Percentiles rank a stretch among this genome's conserved stretches.
Conservation (phyloP, 2,113 vertebrate genomes). For the Engystomops pustulosus region DNA sequence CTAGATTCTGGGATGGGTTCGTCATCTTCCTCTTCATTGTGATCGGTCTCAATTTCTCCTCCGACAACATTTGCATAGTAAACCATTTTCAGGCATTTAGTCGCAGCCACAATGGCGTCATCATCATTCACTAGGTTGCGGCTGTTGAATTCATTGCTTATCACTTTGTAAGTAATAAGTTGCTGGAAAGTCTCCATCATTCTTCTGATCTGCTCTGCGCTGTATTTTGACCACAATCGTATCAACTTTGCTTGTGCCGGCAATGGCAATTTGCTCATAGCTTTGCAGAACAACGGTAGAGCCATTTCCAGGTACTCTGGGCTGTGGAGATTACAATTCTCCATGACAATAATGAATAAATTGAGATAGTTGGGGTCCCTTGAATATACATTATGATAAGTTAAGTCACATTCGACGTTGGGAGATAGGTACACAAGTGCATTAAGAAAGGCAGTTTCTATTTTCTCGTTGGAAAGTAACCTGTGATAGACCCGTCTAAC, state of each 20-base stretch:
- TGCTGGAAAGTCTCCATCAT: constrained; percentile 99
- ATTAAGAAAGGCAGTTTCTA: constrained; percentile 93
- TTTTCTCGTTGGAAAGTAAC: constrained; percentile 88
- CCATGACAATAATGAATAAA: constrained; percentile 95
- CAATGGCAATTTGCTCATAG: constrained; percentile 95
- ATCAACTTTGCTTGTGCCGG: constrained; percentile 87
- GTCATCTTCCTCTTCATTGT: constrained; percentile 95
- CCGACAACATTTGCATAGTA: constrained; percentile 95
- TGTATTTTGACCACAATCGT: constrained; percentile 88
- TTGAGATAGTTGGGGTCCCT: constrained; percentile 95
- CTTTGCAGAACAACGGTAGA: constrained; percentile 94
- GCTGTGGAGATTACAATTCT: constrained; percentile 96
- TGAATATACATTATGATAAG: constrained; percentile 94
- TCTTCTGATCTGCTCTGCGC: constrained; percentile 84
- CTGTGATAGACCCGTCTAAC: constrained; percentile 89
- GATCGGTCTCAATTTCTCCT: constrained; percentile 87
- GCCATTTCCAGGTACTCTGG: constrained; percentile 97
- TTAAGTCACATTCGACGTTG: constrained; percentile 95
- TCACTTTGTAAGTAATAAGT: constrained; percentile 95
- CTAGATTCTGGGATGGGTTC: constrained; percentile 88
- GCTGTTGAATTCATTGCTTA: constrained; percentile 92
- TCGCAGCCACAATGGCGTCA: constrained; percentile 92
- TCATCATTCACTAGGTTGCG: constrained; percentile 95
- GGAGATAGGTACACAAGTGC: constrained; percentile 94
- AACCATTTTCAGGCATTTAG: constrained; percentile 96